phyloP scores from a whole-genome alignment of 2,888 invertebrate species.

The Eilema caniola region DNA sequence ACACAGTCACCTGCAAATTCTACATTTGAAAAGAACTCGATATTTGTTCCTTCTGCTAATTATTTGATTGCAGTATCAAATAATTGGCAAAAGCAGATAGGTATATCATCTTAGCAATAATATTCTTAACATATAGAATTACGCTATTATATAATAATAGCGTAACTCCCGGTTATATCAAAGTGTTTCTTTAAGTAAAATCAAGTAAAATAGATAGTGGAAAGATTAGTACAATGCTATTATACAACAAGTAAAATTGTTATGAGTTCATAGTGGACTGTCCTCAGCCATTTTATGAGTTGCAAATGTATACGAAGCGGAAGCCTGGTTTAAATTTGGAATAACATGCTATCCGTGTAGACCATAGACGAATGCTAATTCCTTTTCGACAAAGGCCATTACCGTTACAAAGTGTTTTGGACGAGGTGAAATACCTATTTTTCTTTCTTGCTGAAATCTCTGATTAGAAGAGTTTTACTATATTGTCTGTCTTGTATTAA shows the following conservation, averaged over 20 bases:
- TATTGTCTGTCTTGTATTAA: neutral
- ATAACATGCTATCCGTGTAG: slow-evolving; percentile 63
- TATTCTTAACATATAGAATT: too few species aligned
- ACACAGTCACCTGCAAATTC: neutral
- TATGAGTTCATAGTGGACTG: slow-evolving; percentile 46
- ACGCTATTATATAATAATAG: too few species aligned
- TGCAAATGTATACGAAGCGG: slow-evolving; percentile 64
- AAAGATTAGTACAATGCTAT: neutral
- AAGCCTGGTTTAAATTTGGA: slow-evolving; percentile 72
- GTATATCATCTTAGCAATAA: too few species aligned
- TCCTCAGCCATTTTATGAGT: slow-evolving; percentile 53
- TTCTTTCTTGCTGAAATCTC: too few species aligned
- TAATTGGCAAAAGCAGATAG: too few species aligned
- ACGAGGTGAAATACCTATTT: slow-evolving; percentile 20
- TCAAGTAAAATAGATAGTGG: too few species aligned
- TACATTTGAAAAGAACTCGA: neutral
- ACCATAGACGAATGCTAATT: slow-evolving; percentile 69
- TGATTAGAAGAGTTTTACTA: neutral
- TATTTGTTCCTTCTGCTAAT: neutral
- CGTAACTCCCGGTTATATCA: neutral
- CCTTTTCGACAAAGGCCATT: slow-evolving; percentile 50
- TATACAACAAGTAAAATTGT: neutral
- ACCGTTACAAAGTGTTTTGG: slow-evolving; percentile 46
- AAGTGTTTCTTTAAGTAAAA: neutral
- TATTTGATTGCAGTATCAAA: neutral